Conservation (phyloP, 2,888 invertebrate genomes). For the Cephus spinipes region DNA sequence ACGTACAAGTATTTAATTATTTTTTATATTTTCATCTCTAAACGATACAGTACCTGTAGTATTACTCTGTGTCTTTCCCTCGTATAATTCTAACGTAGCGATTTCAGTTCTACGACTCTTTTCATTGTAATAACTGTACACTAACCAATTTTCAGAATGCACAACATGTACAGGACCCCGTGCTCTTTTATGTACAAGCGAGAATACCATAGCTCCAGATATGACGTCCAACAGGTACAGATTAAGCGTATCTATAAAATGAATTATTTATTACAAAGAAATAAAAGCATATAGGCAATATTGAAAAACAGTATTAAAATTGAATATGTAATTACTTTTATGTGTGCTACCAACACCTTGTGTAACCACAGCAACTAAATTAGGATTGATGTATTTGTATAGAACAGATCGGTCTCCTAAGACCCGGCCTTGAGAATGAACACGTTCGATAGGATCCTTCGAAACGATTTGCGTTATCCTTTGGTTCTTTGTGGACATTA, state of each 20-base stretch:
- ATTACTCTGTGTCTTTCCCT: conserved; percentile 88
- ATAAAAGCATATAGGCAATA: conserved; percentile 13
- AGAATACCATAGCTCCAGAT: conserved; percentile 87
- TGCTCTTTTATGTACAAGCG: conserved; percentile 86
- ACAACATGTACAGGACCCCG: conserved; percentile 87
- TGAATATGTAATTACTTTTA: conserved; percentile 72
- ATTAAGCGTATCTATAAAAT: conserved; percentile 79
- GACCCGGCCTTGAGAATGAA: conserved; percentile 96
- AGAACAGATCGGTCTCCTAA: conserved; percentile 95
- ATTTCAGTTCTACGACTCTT: conserved; percentile 93
- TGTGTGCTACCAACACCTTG: conserved; percentile 80
- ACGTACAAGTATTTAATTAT: background rate
- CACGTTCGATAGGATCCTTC: conserved; percentile 78
- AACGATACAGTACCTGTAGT: conserved; percentile 69
- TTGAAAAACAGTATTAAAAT: conserved; percentile 7
- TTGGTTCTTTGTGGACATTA: conserved; percentile 72
- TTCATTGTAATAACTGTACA: conserved; percentile 94
- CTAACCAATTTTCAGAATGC: conserved; percentile 97
- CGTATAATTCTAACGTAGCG: conserved; percentile 93
- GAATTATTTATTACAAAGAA: conserved; percentile 3
- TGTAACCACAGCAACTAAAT: conserved; percentile 88
- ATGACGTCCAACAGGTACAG: conserved; percentile 91
- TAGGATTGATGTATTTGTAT: conserved; percentile 99
- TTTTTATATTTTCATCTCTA: background rate
- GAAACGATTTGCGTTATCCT: conserved; percentile 74